phyloP scores from a whole-genome alignment of 2,113 vertebrate genomes.

The Daphoenositta chrysoptera region DNA sequence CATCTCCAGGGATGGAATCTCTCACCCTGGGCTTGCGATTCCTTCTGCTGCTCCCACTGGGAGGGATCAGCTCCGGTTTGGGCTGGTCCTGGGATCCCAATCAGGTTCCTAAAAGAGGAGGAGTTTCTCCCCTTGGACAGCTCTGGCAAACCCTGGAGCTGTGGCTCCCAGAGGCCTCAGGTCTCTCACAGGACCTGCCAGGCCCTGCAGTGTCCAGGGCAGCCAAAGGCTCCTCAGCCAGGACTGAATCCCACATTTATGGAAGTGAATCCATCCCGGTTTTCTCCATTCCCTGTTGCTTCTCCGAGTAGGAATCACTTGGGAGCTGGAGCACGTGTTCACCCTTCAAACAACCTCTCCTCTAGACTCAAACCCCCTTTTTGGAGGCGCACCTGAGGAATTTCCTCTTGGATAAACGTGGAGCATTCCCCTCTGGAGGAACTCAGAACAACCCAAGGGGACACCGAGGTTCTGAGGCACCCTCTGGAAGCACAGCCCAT shows the following conservation, averaged over 20 bases:
- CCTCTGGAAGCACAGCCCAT: background rate
- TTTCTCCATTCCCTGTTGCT: background rate
- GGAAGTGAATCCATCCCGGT: background rate
- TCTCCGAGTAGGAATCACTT: background rate
- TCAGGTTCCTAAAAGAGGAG: background rate
- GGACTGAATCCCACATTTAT: background rate
- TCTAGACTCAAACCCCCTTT: background rate
- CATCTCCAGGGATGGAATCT: background rate
- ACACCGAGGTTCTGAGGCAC: background rate
- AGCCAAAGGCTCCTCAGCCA: background rate
- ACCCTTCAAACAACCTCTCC: background rate
- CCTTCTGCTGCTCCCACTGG: background rate
- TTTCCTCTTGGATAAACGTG: accelerated
- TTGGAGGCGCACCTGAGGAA: background rate
- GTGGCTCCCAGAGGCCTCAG: background rate
- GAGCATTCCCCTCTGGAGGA: background rate
- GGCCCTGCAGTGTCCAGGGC: background rate
- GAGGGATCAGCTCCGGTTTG: background rate
- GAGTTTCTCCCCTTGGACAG: background rate
- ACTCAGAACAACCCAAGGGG: background rate
- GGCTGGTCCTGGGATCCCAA: background rate
- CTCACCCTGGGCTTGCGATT: no score
- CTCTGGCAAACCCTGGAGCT: background rate
- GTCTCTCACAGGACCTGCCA: background rate
- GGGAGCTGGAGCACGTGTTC: accelerated